Evolutionary conservation across 2,113 vertebrate genomes (phyloP), one percentile per base, ranked within the genome.

Genomic region (Platichthys stellatus): DNA sequence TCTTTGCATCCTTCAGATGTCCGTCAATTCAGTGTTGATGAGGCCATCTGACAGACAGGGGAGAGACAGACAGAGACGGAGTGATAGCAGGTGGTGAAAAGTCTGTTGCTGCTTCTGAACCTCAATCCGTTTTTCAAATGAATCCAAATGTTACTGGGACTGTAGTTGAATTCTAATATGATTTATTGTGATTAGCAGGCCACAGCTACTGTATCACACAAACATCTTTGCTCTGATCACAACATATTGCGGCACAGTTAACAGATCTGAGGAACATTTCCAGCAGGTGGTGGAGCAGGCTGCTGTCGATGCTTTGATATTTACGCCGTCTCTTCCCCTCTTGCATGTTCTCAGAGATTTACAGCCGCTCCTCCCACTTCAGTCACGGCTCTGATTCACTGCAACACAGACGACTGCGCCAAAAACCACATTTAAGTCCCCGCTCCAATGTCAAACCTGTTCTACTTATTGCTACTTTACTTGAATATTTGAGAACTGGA

Each of bases 41-140:
- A 74, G 57, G 26, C 64, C 82, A 76, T 81, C 71, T 76, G 80
- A 81, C 66, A 69, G 49, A 15, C 18, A 23, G 28, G 15, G 28
- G 15, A 24, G 23, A 56, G 63, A 63, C 2, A 56, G 63, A 63
- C 2, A 8, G 58, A 60, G 38, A 24, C 35, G 63, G 58, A 58
- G 28, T 8, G 60, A 4, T 2, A 24, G 63, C 63, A 70, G 76
- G 40, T 60, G 80, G 67, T 82, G 63, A 17, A 51, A 40, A 35
- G 66, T n/a, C 54, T 57, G 54, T 3, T 49, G 45, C 45, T 18
- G 45, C 45, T 49, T 6, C 45, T 17, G 45, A 18, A 11, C 40
- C 10, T 18, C 51, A 53, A n/a, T 40, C 15, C 21, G 5, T 66
- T 21, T 47, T 71, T 28, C 15, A 58, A 56, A 56, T 15, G 20